phyloP scores from a whole-genome alignment of 2,797 vertebrate genomes.

The Phataginus tetradactyla region DNA sequence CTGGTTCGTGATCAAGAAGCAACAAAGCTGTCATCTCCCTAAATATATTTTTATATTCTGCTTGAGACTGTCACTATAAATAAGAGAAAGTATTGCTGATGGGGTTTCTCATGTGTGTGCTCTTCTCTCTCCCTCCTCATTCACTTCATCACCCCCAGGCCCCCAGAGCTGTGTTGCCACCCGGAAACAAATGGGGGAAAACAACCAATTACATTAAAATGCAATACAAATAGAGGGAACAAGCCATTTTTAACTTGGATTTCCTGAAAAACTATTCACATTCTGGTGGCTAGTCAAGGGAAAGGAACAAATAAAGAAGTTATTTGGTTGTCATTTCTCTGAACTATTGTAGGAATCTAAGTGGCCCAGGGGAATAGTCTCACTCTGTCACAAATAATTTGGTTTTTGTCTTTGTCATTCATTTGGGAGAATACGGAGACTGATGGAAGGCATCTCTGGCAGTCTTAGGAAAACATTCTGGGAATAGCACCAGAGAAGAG shows the following conservation, averaged over 20 bases:
- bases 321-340: conserved; percentile 51
- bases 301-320: conserved; percentile 57
- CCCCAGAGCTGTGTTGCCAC: conserved; percentile 57
- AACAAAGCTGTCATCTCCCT: conserved; percentile 77
- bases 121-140: conserved; percentile 64
- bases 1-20: conserved; percentile 77
- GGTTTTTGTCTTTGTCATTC: conserved; percentile 21
- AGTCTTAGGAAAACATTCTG: conserved; percentile 40
- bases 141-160: conserved; percentile 59
- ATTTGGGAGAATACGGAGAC: conserved; percentile 8
- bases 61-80: conserved; percentile 74
- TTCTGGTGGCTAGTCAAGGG: conserved; percentile 24
- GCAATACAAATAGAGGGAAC: conserved; percentile 62
- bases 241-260: conserved; percentile 64
- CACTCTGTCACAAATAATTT: neutral
- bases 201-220: conserved; percentile 82
- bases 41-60: conserved; percentile 85
- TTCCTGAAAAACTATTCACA: conserved; percentile 72
- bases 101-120: conserved; percentile 55
- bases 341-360: conserved; percentile 35
- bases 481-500: neutral
- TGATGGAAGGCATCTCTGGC: neutral
- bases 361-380: neutral
- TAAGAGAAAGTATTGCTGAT: conserved; percentile 79
- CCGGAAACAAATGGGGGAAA: conserved; percentile 70